Conservation (phyloP, 1,140 invertebrate genomes). For the Cherax quadricarinatus region DNA sequence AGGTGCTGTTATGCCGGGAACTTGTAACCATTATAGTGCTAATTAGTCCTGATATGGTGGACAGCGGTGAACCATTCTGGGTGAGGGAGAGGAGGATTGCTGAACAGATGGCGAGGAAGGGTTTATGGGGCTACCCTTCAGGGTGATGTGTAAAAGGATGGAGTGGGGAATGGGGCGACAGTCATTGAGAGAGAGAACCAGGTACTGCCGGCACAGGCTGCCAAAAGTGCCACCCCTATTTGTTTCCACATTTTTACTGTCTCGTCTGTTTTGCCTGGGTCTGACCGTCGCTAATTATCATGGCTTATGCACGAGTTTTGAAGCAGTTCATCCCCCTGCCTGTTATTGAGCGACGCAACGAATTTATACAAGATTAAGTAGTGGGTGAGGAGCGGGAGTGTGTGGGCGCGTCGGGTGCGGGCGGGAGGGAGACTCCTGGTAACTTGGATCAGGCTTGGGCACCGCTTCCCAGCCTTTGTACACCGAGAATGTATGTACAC, state of each 20-base stretch:
- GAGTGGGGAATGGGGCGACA: neutral
- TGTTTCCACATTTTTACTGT: neutral
- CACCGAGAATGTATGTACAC: conserved; percentile 53
- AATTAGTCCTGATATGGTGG: neutral
- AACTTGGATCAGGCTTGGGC: conserved; percentile 47
- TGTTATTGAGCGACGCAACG: conserved; percentile 11
- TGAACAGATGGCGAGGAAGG: too few species aligned
- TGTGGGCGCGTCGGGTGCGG: neutral
- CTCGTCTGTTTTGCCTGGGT: neutral
- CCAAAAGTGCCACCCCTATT: neutral
- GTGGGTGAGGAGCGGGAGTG: conserved; percentile 1
- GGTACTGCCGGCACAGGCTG: neutral
- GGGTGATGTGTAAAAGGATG: neutral
- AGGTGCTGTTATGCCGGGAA: too few species aligned
- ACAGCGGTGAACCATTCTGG: too few species aligned
- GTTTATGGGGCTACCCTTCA: too few species aligned
- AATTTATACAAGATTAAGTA: neutral
- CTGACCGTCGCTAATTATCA: neutral
- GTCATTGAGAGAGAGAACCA: neutral
- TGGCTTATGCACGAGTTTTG: neutral
- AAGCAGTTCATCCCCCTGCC: neutral
- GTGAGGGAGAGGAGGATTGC: too few species aligned
- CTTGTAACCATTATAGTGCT: too few species aligned
- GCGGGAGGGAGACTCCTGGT: conserved; percentile 39
- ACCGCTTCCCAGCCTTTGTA: conserved; percentile 54